Conservation (phyloP, 2,797 vertebrate genomes). For the Mastacembelus armatus region DNA sequence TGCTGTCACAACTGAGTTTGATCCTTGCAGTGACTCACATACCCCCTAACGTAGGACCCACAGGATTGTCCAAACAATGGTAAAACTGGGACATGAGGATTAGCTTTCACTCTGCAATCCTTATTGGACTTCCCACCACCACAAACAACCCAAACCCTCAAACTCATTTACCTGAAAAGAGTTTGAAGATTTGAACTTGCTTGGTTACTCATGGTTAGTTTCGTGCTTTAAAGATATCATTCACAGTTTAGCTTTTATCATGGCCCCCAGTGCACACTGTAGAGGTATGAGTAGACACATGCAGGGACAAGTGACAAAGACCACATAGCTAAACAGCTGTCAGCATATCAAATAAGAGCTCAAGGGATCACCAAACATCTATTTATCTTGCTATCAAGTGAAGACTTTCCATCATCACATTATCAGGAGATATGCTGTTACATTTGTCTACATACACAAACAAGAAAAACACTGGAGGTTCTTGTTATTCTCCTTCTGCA, state of each 20-base stretch:
- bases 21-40: slow-evolving; percentile 42
- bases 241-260: background rate
- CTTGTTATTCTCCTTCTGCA: background rate
- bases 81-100: slow-evolving; percentile 74
- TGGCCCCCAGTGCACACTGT: background rate
- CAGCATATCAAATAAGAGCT: too few species aligned
- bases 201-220: background rate
- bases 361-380: too few species aligned
- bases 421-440: slow-evolving; percentile 28
- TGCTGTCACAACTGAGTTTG: slow-evolving; percentile 25
- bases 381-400: background rate
- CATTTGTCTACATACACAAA: slow-evolving; percentile 4
- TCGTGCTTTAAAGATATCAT: too few species aligned
- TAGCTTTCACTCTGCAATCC: slow-evolving; percentile 63
- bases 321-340: too few species aligned
- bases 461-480: background rate
- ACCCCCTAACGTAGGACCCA: slow-evolving; percentile 53
- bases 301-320: too few species aligned
- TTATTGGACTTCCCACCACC: slow-evolving; percentile 31
- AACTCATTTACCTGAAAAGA: slow-evolving; percentile 1
- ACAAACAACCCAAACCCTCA: background rate
- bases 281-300: too few species aligned
- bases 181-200: slow-evolving; percentile 20
- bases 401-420: background rate
- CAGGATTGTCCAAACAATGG: slow-evolving; percentile 71